Evolutionary conservation across 2,797 vertebrate species (phyloP).

Genomic region (Petrocephalus sullivani): DNA sequence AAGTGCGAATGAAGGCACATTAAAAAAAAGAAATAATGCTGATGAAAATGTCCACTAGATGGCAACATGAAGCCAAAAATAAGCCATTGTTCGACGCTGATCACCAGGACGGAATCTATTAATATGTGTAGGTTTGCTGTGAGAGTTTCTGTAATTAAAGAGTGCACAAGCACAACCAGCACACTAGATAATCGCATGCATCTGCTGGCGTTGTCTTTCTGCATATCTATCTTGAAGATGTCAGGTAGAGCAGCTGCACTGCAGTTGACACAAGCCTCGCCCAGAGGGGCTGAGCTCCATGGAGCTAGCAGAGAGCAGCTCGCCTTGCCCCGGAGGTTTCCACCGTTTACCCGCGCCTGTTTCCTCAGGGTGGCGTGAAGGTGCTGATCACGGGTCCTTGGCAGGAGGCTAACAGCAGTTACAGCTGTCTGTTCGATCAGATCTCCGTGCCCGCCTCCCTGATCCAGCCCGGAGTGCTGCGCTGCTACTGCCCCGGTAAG

Average conservation of each 20-base stretch:
- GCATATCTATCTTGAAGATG: neutral
- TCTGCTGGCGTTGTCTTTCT: neutral
- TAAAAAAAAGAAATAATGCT: constrained; percentile 8
- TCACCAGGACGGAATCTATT: neutral
- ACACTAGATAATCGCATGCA: neutral
- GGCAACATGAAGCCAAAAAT: constrained; percentile 31
- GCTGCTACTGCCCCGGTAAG: constrained; percentile 98
- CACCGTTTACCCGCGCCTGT: neutral
- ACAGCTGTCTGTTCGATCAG: constrained; percentile 98
- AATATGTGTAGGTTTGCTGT: neutral
- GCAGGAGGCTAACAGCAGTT: constrained; percentile 94
- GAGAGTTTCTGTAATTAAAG: neutral
- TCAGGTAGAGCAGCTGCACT: neutral
- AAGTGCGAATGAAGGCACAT: neutral
- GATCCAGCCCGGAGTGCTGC: constrained; percentile 94
- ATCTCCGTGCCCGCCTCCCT: constrained; percentile 96
- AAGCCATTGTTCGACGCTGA: neutral
- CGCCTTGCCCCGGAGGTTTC: neutral
- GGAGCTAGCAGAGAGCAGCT: neutral
- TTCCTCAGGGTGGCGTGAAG: constrained; percentile 89
- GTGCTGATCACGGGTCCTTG: constrained; percentile 97
- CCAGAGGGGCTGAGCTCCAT: neutral
- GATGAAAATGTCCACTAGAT: constrained; percentile 39
- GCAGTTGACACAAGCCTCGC: neutral
- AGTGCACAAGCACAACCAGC: neutral